These are phyloP conservation scores for Archilochus colubris DNA, from an alignment of 2,113 vertebrate species.

Conservation along the genomic window DNA sequence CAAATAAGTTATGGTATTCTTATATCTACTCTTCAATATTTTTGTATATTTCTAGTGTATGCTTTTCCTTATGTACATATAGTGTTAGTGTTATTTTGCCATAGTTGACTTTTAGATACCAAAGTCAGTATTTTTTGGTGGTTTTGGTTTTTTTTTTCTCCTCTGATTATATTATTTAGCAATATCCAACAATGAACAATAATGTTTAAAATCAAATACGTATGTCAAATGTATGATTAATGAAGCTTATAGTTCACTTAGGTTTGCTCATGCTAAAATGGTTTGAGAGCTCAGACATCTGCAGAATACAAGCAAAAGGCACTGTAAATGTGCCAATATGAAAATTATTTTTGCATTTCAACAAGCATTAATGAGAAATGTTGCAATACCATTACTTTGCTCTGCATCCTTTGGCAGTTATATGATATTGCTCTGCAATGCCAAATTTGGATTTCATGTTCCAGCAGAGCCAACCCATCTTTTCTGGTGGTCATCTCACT, in stretches of 20 bases:
- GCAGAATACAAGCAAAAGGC: neutral
- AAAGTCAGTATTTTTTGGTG: neutral
- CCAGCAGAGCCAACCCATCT: neutral
- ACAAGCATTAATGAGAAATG: neutral
- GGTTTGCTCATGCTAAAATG: neutral
- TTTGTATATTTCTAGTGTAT: neutral
- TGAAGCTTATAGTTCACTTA: neutral
- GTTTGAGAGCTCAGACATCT: neutral
- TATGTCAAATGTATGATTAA: neutral
- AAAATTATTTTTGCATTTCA: neutral
- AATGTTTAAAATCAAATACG: neutral
- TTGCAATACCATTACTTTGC: neutral
- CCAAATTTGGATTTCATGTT: accelerated
- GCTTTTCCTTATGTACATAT: neutral
- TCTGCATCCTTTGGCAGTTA: neutral
- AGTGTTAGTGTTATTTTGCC: neutral
- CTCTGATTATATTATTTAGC: neutral
- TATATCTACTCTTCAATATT: neutral
- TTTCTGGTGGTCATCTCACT: neutral
- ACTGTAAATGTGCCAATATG: neutral
- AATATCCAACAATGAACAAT: neutral
- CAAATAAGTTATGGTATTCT: neutral
- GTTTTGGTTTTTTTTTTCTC: too few relatives aligned
- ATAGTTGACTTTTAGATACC: neutral
- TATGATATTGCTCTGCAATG: neutral